Evolutionary conservation across 1,140 invertebrate species (phyloP), one percentile per base, ranked within the genome.

Genomic region (Dinothrombium tinctorium): DNA sequence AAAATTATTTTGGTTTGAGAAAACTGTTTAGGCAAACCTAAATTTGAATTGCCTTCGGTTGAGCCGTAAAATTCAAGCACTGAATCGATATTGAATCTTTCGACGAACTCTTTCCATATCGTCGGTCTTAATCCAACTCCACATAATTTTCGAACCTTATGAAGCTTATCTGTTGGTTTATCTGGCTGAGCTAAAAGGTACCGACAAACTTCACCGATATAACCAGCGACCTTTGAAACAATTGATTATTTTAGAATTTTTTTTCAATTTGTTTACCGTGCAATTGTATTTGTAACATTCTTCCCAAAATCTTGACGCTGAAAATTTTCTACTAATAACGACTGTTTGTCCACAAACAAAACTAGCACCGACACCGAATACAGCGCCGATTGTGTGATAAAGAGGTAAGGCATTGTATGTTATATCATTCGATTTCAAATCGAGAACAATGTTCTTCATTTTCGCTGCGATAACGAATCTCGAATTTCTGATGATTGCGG

Each of bases 131-230:
- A 60, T 1, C 92, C 92, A 60, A 98, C 98, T 15, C 92, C 92
- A 61, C 77, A 94, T 53, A 95, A 78, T 22, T 89, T 51, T 31
- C 79, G 66, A 8, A 98, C 59, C 33, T 70, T 72, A 54, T 96
- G 89, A 36, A 75, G 64, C n/a, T 61, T 73, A 54, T 96, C 87
- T 38, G 74, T 67, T 2, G 74, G 63, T 42, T 69, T 70, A 3
- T 67, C 60, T 9, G 78, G 73, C 37, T 84, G 79, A 14, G 83
- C 77, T 42, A 98, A 60, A 22, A 98, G 68, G 60, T 98, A 99
- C 6, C 92, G 72, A 56, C 87, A 95, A 68, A 96, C 92, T 65
- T 99, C 92, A 11, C 92, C 92, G 54, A 98, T 96, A 55, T 98
- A 98, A 54, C 96, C 89, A 86, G 84, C 1, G 83, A 26, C 69